Evolutionary conservation across 2,888 invertebrate genomes (phyloP).

Genomic region (Thysanoteuthis rhombus): DNA sequence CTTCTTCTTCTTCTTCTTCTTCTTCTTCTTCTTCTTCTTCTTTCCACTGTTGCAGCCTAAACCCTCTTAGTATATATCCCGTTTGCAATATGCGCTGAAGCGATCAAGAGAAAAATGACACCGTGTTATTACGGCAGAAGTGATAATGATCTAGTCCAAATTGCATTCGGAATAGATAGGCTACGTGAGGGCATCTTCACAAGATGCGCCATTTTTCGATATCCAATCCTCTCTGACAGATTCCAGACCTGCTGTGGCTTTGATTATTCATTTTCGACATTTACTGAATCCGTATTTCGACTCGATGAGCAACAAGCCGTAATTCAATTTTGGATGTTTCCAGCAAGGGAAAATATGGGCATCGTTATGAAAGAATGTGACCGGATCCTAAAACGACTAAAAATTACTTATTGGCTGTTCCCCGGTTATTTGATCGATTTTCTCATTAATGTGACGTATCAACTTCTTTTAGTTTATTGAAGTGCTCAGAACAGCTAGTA

Average conservation of each 20-base stretch:
- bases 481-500: too few species aligned
- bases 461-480: too few species aligned
- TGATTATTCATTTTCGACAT: not conserved
- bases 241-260: not conserved
- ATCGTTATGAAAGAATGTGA: too few species aligned
- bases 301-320: not conserved
- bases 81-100: not conserved
- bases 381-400: too few species aligned
- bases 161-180: not conserved
- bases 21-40: too few species aligned
- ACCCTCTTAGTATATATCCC: not conserved
- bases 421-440: too few species aligned
- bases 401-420: too few species aligned
- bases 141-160: not conserved
- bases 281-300: not conserved
- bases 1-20: too few species aligned
- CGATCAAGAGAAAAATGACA: not conserved
- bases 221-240: not conserved
- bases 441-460: too few species aligned
- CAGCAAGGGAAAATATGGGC: too few species aligned
- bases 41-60: not conserved
- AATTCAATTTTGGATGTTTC: not conserved
- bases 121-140: not conserved
- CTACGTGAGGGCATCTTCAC: not conserved
- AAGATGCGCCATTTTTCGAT: not conserved